phyloP scores from a whole-genome alignment of 2,888 invertebrate species.

The Ecdyonurus torrentis region DNA sequence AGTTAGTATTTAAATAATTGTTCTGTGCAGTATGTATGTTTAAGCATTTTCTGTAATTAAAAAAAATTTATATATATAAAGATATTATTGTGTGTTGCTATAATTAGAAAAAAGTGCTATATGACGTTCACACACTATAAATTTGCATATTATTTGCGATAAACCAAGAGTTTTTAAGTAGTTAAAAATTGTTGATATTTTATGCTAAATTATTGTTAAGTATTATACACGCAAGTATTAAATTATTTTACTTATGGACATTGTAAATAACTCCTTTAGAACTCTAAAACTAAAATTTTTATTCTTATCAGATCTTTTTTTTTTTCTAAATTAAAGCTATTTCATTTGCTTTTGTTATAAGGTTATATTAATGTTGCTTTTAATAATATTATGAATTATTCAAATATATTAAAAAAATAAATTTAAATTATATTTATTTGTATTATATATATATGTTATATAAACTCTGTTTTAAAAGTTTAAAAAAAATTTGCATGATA shows the following conservation, averaged over 20 bases:
- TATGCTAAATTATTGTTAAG: not conserved
- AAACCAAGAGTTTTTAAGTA: not conserved
- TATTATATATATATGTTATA: no score
- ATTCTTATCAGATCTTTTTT: not conserved
- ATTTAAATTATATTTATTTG: no score
- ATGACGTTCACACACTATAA: not conserved
- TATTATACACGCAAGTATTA: not conserved
- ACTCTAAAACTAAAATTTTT: not conserved
- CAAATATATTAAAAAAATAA: no score
- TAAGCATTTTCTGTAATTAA: no score
- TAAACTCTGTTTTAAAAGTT: no score
- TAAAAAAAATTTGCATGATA: no score
- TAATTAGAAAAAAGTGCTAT: not conserved
- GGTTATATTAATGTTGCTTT: no score
- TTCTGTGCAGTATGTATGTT: no score
- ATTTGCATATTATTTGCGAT: not conserved
- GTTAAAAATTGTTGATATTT: not conserved
- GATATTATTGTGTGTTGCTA: no score
- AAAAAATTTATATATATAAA: no score
- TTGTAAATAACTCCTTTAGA: not conserved
- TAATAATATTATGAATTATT: no score
- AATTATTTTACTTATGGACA: not conserved
- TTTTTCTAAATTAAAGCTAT: not conserved
- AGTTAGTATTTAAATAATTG: no score
- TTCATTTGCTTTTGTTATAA: not conserved